Evolutionary conservation across 2,797 vertebrate species (phyloP).

Genomic region (Hippopotamyrus pictus): DNA sequence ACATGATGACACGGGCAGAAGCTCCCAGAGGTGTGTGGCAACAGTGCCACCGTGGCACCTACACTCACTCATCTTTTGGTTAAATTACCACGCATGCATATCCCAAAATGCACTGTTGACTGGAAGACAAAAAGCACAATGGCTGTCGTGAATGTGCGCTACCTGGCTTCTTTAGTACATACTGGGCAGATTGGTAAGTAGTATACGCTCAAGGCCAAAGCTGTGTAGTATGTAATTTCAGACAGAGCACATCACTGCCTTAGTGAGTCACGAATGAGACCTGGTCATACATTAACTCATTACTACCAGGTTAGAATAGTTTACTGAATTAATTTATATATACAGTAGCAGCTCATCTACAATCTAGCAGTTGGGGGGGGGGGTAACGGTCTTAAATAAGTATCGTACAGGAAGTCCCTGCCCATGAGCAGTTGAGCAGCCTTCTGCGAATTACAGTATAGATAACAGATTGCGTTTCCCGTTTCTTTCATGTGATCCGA

Average conservation of each 20-base stretch:
- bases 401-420: not conserved
- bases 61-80: not conserved
- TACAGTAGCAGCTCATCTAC: not conserved
- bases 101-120: not conserved
- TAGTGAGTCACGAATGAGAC: not conserved
- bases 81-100: not conserved
- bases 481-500: not conserved
- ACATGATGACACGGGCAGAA: not conserved
- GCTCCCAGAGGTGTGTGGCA: not conserved
- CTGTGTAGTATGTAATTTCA: not conserved
- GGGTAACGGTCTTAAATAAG: not conserved
- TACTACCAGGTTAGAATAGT: not conserved
- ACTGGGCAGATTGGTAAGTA: not conserved
- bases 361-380: not conserved
- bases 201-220: not conserved
- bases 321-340: not conserved
- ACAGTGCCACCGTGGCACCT: not conserved
- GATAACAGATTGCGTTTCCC: not conserved
- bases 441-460: not conserved
- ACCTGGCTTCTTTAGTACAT: not conserved
- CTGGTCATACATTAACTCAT: not conserved
- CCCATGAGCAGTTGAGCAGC: not conserved
- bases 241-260: not conserved
- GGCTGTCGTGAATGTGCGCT: not conserved
- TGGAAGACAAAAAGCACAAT: not conserved